Conservation (phyloP, 92 coral and sea anemone species). For the Phenganax subtilis region DNA sequence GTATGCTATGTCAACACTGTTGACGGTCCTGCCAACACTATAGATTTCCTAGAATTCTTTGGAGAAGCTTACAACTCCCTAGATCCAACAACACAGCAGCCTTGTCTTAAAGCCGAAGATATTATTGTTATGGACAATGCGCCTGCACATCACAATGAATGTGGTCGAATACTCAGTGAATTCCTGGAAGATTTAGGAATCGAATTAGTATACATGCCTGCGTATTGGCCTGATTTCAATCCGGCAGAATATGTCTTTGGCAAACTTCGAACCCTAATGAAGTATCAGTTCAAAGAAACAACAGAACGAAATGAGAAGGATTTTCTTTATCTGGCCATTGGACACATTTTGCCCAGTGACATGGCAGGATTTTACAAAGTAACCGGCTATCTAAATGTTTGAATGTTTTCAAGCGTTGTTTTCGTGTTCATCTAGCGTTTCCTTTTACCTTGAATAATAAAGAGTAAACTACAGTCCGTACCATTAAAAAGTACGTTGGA, state of each 20-base stretch:
- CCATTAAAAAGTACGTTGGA: no score
- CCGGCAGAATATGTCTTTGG: constrained; percentile 46
- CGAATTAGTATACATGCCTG: constrained; percentile 45
- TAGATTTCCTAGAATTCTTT: neutral
- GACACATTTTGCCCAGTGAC: neutral
- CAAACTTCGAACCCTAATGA: constrained; percentile 32
- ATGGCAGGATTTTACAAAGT: constrained; percentile 9
- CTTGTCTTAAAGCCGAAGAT: neutral
- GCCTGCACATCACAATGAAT: no score
- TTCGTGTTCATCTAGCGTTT: neutral
- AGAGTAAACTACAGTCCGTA: no score
- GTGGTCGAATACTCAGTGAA: no score
- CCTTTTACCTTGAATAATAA: neutral
- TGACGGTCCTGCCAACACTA: constrained; percentile 1
- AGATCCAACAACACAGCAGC: constrained; percentile 3
- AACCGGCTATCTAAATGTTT: neutral
- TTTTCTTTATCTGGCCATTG: constrained; percentile 36
- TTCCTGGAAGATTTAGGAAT: neutral
- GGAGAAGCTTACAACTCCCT: neutral
- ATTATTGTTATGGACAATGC: no score
- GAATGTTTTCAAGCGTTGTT: neutral
- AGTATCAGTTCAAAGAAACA: constrained; percentile 34
- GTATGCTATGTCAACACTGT: constrained; percentile 10
- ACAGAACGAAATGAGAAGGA: constrained; percentile 16
- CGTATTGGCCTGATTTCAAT: constrained; percentile 41